Base-by-base conservation (phyloP, 2,888 invertebrate species). In the Acanthosepion lycidas region DNA sequence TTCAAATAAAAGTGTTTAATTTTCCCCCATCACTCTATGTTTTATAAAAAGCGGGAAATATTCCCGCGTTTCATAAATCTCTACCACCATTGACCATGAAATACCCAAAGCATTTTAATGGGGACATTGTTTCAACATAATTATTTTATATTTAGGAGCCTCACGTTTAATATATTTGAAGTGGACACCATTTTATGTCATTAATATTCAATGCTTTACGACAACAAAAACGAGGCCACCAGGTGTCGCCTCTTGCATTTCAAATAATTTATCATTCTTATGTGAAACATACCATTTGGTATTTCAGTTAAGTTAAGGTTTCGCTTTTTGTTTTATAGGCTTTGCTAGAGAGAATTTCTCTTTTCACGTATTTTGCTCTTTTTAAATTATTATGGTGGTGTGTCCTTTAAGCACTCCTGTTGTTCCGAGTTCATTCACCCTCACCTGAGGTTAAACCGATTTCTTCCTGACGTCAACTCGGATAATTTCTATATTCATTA, bases 161-260 rank as follows among this genome's bases (percentile, higher is more conserved):
- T 78, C 78, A 26, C 26, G 78, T 78, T 26, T 78, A 78, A 78
- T 78, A 78, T 78, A 78, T n/a, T 78, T 78, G 12, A 28, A n/a
- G 78, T 78, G 78, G 78, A 78, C n/a, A 78, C 0, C 15, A 33
- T 78, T 78, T 78, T 1, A 78, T 33, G n/a, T 33, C 15, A 78
- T 78, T 33, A n/a, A 78, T 78, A 78, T 78, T 78, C 78, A n/a
- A n/a, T 20, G 48, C 93, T 28, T 53, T 48, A 9, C 18, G 48
- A 53, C 93, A 93, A 33, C 33, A 33, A n/a, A n/a, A 78, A 33
- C n/a, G 33, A n/a, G n/a, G 33, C n/a, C 33, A n/a, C 78, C 78
- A n/a, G n/a, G 78, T 33, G 78, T 78, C 78, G n/a, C 78, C 78
- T 33, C 78, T 78, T 78, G 78, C 78, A 78, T 78, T 78, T 78